A percentile compares a stretch with the other conserved stretches of the same genome.
Conservation (phyloP, 2,888 invertebrate genomes). For the Apomyelois bistriatella region DNA sequence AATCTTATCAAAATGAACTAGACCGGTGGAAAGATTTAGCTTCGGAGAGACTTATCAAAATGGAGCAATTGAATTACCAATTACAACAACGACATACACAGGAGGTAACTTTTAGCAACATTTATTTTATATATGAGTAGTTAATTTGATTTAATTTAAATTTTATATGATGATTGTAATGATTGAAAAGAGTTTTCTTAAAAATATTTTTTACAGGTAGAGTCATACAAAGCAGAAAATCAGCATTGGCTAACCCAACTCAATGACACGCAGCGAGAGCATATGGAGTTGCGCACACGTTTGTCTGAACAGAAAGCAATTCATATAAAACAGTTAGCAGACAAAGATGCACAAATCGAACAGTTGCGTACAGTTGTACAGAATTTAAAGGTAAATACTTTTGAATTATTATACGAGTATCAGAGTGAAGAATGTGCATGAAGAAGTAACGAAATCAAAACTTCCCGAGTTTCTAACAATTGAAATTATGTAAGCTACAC, state of each 20-base stretch:
- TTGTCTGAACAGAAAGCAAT: conserved; percentile 66
- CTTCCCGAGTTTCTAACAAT: too few relatives aligned
- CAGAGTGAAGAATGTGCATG: too few relatives aligned
- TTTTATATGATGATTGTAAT: too few relatives aligned
- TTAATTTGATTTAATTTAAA: too few relatives aligned
- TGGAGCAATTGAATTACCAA: conserved; percentile 81
- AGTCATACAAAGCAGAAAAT: conserved; percentile 82
- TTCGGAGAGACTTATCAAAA: conserved; percentile 82
- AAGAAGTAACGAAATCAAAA: too few relatives aligned
- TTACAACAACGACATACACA: conserved; percentile 81
- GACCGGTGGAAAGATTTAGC: conserved; percentile 84
- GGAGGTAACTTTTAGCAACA: conserved; percentile 58
- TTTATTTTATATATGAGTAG: background rate
- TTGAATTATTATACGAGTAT: too few relatives aligned
- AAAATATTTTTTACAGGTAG: conserved; percentile 48
- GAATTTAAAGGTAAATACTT: conserved; percentile 51
- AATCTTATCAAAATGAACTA: conserved; percentile 56
- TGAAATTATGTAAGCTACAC: too few relatives aligned
- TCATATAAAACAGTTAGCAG: conserved; percentile 57
- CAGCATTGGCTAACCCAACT: conserved; percentile 82
- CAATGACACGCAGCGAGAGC: conserved; percentile 72
- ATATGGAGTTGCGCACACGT: conserved; percentile 69
- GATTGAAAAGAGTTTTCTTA: too few relatives aligned
- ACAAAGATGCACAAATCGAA: conserved; percentile 68
- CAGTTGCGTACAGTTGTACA: conserved; percentile 62